Evolutionary conservation across 2,888 invertebrate genomes (phyloP).

Genomic region (Mesochorus sp.): DNA sequence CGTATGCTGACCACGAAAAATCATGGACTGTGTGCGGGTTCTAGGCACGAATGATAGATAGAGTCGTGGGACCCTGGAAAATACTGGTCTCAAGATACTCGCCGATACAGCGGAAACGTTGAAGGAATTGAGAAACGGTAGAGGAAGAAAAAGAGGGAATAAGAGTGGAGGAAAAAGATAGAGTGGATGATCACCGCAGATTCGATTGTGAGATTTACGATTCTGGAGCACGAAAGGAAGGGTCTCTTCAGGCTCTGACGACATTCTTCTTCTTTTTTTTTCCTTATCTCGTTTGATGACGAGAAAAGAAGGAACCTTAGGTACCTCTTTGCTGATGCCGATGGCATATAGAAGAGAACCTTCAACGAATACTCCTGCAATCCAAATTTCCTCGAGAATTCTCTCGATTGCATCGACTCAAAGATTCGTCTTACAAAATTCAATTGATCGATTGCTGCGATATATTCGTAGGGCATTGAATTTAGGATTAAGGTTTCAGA

Average conservation of each 20-base stretch:
- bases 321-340: constrained; percentile 24
- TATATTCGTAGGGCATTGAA: constrained; percentile 28
- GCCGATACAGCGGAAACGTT: constrained; percentile 6
- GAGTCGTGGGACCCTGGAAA: constrained; percentile 6
- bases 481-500: no score
- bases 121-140: constrained; percentile 36
- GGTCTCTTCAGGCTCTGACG: not conserved
- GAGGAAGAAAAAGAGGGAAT: not conserved
- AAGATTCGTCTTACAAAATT: constrained; percentile 38
- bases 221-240: constrained; percentile 34
- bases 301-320: constrained; percentile 26
- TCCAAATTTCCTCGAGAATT: not conserved
- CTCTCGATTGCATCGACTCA: constrained; percentile 20
- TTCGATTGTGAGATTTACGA: constrained; percentile 72
- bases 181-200: constrained; percentile 47
- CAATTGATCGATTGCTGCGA: constrained; percentile 47
- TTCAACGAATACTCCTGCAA: not conserved
- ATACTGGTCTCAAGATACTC: constrained; percentile 21
- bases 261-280: not conserved
- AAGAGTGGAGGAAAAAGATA: not conserved
- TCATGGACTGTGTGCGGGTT: constrained; percentile 60
- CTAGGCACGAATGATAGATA: constrained; percentile 28
- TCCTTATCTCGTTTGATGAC: constrained; percentile 35
- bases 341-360: constrained; percentile 24
- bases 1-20: constrained; percentile 65